Evolutionary conservation across 2,113 vertebrate genomes (phyloP), one percentile per base, ranked within the genome.

Genomic region (Thalassarche chlororhynchos): DNA sequence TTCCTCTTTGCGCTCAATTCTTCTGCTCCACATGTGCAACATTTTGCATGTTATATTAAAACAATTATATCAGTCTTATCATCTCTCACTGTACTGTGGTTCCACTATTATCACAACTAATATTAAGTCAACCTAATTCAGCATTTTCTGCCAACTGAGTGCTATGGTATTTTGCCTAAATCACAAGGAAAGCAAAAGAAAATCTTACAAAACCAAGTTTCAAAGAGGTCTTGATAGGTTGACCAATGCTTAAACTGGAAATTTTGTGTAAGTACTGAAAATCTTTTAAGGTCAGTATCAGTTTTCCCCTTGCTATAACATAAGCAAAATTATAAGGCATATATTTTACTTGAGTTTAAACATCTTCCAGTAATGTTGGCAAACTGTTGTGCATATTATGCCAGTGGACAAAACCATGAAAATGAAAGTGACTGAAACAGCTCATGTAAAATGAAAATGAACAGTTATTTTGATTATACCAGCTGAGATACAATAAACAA

Each of bases 31-130:
- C 84, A 80, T 36, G 55, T 90, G 84, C 84, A 94, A 55, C 87
- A 60, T 90, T 97, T 95, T 93, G 47, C 46, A 12, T 90, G n/a
- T 96, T 91, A 62, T 86, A 95, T 91, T 96, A 94, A 91, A 94
- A 66, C 87, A 96, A 74, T 96, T 91, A 70, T 74, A 88, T 87
- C 71, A 32, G 62, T 94, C 87, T 80, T 78, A 80, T 17, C 17
- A 68, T 91, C 84, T 91, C 54, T 38, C 0, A 0, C 66, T 91
- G 17, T 71, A 55, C 51, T 70, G 70, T 54, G 78, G 38, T 79
- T 93, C 70, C 82, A 77, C 38, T 89, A 4, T 90, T 86, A 88
- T 66, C 64, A 68, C 84, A 90, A 88, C 80, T 82, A 84, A 65
- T 70, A 65, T 28, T 72, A 85, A 96, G 75, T 91, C 87, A 85